A percentile compares a stretch with the other conserved stretches of the same genome.
Conservation (phyloP, 1,140 invertebrate species). For the Uloborus diversus region DNA sequence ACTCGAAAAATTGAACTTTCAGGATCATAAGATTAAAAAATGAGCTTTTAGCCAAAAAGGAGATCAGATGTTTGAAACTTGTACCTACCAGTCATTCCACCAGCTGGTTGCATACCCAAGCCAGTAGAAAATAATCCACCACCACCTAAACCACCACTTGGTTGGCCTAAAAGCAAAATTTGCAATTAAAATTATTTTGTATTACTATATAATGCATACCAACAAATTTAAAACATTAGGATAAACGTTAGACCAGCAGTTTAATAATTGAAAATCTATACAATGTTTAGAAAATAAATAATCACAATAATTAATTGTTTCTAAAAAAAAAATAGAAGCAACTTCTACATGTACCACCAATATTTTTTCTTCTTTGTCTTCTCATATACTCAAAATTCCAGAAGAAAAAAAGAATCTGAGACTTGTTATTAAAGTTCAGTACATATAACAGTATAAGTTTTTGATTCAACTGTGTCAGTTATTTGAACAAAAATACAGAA, state of each 20-base stretch:
- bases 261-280: not conserved
- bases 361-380: too few relatives aligned
- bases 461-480: too few relatives aligned
- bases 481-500: too few relatives aligned
- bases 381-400: too few relatives aligned
- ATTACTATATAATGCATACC: not conserved
- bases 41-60: not conserved
- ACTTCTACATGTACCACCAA: not conserved
- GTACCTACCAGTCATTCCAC: constrained; percentile 6
- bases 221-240: not conserved
- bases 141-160: constrained; percentile 12
- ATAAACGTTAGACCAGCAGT: not conserved
- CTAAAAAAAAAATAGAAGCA: not conserved
- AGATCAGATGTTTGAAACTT: not conserved
- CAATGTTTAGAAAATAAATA: not conserved
- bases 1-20: not conserved
- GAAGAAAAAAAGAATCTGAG: too few relatives aligned
- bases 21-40: not conserved
- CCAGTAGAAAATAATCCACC: constrained; percentile 37
- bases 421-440: too few relatives aligned
- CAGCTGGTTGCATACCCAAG: constrained; percentile 11
- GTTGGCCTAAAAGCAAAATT: not conserved
- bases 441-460: too few relatives aligned
- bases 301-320: not conserved
- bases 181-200: too few relatives aligned